phyloP scores from a whole-genome alignment of 2,888 invertebrate genomes.

The Acronicta alni region DNA sequence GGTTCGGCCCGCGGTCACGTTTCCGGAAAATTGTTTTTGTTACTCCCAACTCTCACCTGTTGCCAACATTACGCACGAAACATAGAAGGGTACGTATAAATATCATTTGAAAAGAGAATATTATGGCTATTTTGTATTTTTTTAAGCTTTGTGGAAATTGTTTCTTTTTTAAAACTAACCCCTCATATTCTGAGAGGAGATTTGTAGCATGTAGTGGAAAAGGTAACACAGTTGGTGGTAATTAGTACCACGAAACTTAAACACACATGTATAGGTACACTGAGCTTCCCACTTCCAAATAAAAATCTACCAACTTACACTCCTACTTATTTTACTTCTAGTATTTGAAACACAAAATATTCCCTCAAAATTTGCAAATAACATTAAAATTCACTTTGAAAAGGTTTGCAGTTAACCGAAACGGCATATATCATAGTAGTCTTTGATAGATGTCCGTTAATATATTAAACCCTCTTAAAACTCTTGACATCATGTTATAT shows the following conservation, averaged over 20 bases:
- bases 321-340: too few relatives aligned
- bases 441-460: conserved; percentile 1
- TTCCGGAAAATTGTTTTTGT: conserved; percentile 41
- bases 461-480: conserved; percentile 20
- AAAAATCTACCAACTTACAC: too few relatives aligned
- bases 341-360: not conserved
- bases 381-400: conserved; percentile 19
- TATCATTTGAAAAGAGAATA: not conserved
- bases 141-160: too few relatives aligned
- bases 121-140: not conserved
- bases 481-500: too few relatives aligned
- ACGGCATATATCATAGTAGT: conserved; percentile 28
- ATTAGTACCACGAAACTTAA: too few relatives aligned
- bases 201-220: too few relatives aligned
- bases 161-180: too few relatives aligned
- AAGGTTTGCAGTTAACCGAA: conserved; percentile 32
- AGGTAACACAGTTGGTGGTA: too few relatives aligned
- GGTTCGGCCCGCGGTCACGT: conserved; percentile 25
- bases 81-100: not conserved
- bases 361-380: conserved; percentile 1
- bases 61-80: conserved; percentile 22
- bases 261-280: too few relatives aligned
- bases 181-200: too few relatives aligned
- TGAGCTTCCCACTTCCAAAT: too few relatives aligned
- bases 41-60: conserved; percentile 38